These are phyloP conservation scores for Abrostola triplasia DNA, from an alignment of 2,888 invertebrate species.

Conservation along the genomic window DNA sequence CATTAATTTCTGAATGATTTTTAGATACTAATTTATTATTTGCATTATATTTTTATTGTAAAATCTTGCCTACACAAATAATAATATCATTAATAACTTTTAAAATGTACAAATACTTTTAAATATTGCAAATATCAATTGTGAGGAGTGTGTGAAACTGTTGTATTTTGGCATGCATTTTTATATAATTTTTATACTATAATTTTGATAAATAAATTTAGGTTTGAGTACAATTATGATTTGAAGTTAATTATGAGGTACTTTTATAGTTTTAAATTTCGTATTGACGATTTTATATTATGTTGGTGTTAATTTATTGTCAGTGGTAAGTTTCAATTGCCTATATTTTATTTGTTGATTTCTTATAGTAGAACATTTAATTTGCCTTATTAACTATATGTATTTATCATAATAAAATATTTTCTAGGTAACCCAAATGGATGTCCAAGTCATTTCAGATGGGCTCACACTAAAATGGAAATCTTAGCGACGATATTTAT, in stretches of 20 bases:
- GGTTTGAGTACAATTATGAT: constrained; percentile 49
- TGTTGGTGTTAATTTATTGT: constrained; percentile 82
- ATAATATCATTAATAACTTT: constrained; percentile 55
- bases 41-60: constrained; percentile 48
- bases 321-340: constrained; percentile 79
- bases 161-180: constrained; percentile 69
- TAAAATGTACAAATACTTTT: constrained; percentile 57
- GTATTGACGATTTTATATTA: constrained; percentile 71
- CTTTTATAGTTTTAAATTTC: constrained; percentile 51
- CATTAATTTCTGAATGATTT: constrained; percentile 51
- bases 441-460: constrained; percentile 82
- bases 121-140: constrained; percentile 64
- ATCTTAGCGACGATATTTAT: constrained; percentile 74
- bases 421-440: constrained; percentile 88
- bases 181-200: constrained; percentile 57
- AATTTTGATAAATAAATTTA: constrained; percentile 39
- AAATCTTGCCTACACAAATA: constrained; percentile 65
- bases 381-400: constrained; percentile 58
- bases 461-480: constrained; percentile 80
- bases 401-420: constrained; percentile 80
- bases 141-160: constrained; percentile 70
- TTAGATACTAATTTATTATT: constrained; percentile 54
- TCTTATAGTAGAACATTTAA: constrained; percentile 47
- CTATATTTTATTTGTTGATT: constrained; percentile 53
- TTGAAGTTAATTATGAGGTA: constrained; percentile 50